Conservation (phyloP, 2,888 invertebrate species). For the Punctoribates punctum region DNA sequence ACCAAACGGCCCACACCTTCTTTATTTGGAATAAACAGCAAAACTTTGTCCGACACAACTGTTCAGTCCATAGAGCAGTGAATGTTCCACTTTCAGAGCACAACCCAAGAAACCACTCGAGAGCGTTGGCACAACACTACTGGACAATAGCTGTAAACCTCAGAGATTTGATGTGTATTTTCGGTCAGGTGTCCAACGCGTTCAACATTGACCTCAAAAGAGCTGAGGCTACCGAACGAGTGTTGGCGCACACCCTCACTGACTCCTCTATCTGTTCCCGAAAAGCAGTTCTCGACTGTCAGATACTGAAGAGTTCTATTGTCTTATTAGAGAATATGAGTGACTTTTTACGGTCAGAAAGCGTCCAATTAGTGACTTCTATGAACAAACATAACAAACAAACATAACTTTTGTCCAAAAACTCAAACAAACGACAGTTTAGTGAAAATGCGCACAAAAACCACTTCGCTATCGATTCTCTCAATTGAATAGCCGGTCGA, state of each 20-base stretch:
- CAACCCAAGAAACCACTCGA: constrained; percentile 17
- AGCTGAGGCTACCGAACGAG: constrained; percentile 37
- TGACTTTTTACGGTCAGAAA: constrained; percentile 27
- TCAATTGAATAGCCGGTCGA: background rate
- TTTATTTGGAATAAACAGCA: constrained; percentile 43
- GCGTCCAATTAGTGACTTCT: constrained; percentile 22
- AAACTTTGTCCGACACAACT: constrained; percentile 2
- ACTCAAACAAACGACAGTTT: background rate
- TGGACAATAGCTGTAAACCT: constrained; percentile 42
- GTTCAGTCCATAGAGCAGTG: background rate
- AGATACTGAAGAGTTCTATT: constrained; percentile 43
- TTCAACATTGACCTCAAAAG: constrained; percentile 34
- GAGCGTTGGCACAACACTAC: constrained; percentile 17
- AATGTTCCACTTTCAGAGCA: constrained; percentile 22
- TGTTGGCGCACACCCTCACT: constrained; percentile 42
- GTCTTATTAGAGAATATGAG: constrained; percentile 37
- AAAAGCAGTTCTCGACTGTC: constrained; percentile 45
- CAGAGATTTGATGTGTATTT: constrained; percentile 45
- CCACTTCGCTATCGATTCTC: background rate
- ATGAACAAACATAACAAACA: background rate
- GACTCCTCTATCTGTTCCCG: constrained; percentile 43
- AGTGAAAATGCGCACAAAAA: constrained; percentile 17
- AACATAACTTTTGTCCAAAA: background rate
- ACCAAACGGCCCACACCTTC: constrained; percentile 46
- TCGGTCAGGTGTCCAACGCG: constrained; percentile 32